A percentile compares a stretch with the other conserved stretches of the same genome.
These are phyloP conservation scores for Esox lucius DNA, from an alignment of 2,797 vertebrate genomes.

Conservation along the genomic window DNA sequence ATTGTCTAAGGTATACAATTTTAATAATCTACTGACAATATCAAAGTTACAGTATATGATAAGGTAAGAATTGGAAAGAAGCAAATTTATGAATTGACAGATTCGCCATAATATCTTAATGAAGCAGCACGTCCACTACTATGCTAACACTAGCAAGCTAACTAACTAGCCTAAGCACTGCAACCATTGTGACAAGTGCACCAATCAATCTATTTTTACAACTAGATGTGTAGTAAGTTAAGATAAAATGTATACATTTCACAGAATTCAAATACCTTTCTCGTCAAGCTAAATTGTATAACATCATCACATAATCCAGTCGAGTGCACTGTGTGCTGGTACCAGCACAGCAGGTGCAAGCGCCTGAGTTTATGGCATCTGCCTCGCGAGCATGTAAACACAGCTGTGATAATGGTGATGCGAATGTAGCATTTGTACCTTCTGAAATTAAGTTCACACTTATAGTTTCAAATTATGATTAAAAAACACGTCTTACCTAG, in stretches of 20 bases:
- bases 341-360: background rate
- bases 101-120: background rate
- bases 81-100: background rate
- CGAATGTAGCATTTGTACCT: background rate
- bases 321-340: background rate
- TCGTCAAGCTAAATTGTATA: background rate
- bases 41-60: background rate
- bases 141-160: constrained; percentile 1
- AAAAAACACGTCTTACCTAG: background rate
- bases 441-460: background rate
- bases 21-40: background rate
- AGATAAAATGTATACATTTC: background rate
- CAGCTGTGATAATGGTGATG: background rate
- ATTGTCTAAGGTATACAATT: background rate
- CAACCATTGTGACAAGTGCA: background rate
- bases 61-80: background rate
- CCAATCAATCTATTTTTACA: background rate
- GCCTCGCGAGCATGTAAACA: background rate
- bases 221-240: background rate
- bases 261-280: background rate
- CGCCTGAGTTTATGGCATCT: background rate
- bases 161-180: background rate
- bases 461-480: background rate
- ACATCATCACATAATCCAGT: background rate
- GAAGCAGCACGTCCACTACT: background rate